phyloP scores from a whole-genome alignment of 2,888 invertebrate genomes.

The Apocheima hispidaria region DNA sequence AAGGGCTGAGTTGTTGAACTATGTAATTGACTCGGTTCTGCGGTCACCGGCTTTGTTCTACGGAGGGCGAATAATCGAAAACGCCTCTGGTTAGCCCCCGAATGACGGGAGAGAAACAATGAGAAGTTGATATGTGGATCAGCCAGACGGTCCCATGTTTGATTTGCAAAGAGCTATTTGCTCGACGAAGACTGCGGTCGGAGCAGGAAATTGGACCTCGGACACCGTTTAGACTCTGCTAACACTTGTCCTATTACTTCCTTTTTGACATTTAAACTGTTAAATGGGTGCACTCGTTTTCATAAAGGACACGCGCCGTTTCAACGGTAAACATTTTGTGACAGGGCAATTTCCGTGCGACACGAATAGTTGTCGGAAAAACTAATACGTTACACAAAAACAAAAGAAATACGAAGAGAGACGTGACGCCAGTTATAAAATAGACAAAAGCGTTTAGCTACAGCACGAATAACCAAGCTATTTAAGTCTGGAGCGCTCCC shows the following conservation, averaged over 20 bases:
- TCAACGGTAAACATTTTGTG: slow-evolving; percentile 62
- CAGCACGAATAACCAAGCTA: slow-evolving; percentile 78
- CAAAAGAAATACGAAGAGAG: slow-evolving; percentile 66
- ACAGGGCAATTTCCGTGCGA: slow-evolving; percentile 72
- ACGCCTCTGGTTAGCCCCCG: slow-evolving; percentile 82
- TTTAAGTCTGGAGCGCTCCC: slow-evolving; percentile 79
- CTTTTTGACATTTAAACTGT: slow-evolving; percentile 59
- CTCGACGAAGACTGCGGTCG: slow-evolving; percentile 75
- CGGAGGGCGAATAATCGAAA: slow-evolving; percentile 83
- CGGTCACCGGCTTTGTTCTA: slow-evolving; percentile 84
- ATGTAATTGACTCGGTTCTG: slow-evolving; percentile 86
- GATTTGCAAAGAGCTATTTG: slow-evolving; percentile 85
- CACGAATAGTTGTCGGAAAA: slow-evolving; percentile 71
- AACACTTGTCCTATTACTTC: slow-evolving; percentile 81
- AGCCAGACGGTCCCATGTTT: slow-evolving; percentile 81
- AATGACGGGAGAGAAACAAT: slow-evolving; percentile 83
- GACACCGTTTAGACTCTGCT: slow-evolving; percentile 63
- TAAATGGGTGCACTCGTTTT: slow-evolving; percentile 67
- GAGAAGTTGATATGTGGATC: slow-evolving; percentile 84
- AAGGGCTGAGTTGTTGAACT: slow-evolving; percentile 86
- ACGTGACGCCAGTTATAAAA: slow-evolving; percentile 79
- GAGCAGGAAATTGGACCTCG: slow-evolving; percentile 79
- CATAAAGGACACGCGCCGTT: slow-evolving; percentile 61
- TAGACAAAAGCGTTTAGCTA: slow-evolving; percentile 83
- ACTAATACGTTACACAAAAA: slow-evolving; percentile 77